Percentiles rank a stretch among this genome's conserved stretches.
These are phyloP conservation scores for Paramuricea clavata DNA, from an alignment of 92 coral and sea anemone genomes.

Conservation along the genomic window DNA sequence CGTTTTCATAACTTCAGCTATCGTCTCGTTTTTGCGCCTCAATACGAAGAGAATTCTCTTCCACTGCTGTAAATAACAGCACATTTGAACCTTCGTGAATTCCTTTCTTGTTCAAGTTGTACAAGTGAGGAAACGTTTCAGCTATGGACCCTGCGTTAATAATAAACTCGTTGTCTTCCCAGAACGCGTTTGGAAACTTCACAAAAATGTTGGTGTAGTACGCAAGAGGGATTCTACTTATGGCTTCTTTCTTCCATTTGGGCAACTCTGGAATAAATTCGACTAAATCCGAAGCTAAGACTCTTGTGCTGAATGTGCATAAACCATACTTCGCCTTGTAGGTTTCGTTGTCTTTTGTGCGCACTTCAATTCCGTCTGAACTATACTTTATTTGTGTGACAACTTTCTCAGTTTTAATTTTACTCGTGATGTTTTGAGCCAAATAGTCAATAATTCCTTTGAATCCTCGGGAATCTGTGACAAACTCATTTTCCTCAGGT, in stretches of 20 bases:
- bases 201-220: constrained; percentile 22
- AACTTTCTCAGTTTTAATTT: constrained; percentile 58
- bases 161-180: constrained; percentile 18
- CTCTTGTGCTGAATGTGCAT: constrained; percentile 84
- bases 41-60: constrained; percentile 3
- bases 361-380: constrained; percentile 51
- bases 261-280: constrained; percentile 75
- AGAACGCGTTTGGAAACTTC: constrained; percentile 6
- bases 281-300: constrained; percentile 72
- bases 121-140: not conserved
- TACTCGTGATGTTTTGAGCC: constrained; percentile 57
- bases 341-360: constrained; percentile 53
- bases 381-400: constrained; percentile 48
- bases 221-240: constrained; percentile 16
- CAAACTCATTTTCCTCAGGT: constrained; percentile 62
- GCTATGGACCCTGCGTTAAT: not conserved
- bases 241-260: constrained; percentile 77
- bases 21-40: constrained; percentile 13
- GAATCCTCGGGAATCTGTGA: constrained; percentile 71
- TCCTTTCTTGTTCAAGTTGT: constrained; percentile 1
- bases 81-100: no score
- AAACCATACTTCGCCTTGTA: constrained; percentile 70
- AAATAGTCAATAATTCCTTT: constrained; percentile 55
- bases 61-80: not conserved
- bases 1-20: constrained; percentile 13